Evolutionary conservation across 2,888 invertebrate genomes (phyloP), one percentile per base, ranked within the genome.

Genomic region (Erpobdella octoculata): DNA sequence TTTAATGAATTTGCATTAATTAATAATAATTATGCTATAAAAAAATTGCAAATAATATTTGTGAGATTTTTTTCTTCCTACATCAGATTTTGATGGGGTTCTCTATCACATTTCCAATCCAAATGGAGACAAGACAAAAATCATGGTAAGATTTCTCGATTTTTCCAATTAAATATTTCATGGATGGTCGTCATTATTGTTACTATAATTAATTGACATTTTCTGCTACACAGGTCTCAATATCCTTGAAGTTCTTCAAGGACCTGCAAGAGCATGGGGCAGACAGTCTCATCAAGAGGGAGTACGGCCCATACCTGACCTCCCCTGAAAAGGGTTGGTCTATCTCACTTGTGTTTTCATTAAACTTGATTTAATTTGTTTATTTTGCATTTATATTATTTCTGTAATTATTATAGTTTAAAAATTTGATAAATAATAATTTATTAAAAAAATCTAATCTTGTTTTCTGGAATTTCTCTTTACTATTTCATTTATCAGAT

Each of bases 61-160:
- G 64, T n/a, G n/a, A n/a, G n/a, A n/a, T n/a, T n/a, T n/a, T n/a
- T n/a, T n/a, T n/a, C n/a, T n/a, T n/a, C n/a, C n/a, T n/a, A n/a
- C n/a, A n/a, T 78, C 93, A 79, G 98, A 98, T 87, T 99, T 98
- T 86, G 98, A 99, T 87, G 97, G 98, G 79, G 97, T 94, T 76
- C 86, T 97, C 78, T 98, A 94, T 87, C 96, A 95, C 86, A 90
- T 99, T 86, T 95, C 96, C 75, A 98, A 96, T 87, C 88, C 93
- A 80, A 91, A 92, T 85, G 90, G 91, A 80, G 95, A 97, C 85
- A 95, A 94, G 87, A 90, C 91, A 81, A 96, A 95, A 90, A 89
- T 98, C 86, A 89, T 91, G 87, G 95, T 97, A 86, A 88, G 90
- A 85, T 21, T 75, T 76, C 74, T 21, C 28, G 33, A 25, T 59